phyloP scores from a whole-genome alignment of 2,797 vertebrate genomes.

The Rhinatrema bivittatum region DNA sequence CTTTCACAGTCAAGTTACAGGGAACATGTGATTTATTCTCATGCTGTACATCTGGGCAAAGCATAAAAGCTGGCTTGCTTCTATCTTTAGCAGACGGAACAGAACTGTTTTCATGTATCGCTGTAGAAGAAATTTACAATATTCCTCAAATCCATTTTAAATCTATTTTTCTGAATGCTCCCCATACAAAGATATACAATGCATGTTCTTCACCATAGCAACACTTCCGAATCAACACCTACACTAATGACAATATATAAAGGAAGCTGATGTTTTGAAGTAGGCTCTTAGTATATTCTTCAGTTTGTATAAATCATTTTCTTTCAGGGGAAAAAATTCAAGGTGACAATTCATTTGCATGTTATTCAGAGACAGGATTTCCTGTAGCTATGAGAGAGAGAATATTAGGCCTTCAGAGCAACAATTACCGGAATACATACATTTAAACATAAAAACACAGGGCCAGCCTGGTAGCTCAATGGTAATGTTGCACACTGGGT shows the following conservation, averaged over 20 bases:
- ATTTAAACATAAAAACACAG: neutral
- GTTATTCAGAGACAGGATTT: conserved; percentile 4
- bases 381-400: conserved; percentile 1
- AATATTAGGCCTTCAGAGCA: conserved; percentile 8
- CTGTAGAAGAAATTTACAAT: too few relatives aligned
- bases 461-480: too few relatives aligned
- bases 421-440: neutral
- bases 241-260: conserved; percentile 32
- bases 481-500: too few relatives aligned
- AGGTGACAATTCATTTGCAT: conserved; percentile 14
- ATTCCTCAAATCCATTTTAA: too few relatives aligned
- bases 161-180: too few relatives aligned
- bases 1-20: too few relatives aligned
- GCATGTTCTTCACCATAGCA: conserved; percentile 34
- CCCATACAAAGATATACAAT: conserved; percentile 22
- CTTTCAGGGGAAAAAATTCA: conserved; percentile 11
- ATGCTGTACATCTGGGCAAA: too few relatives aligned
- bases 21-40: too few relatives aligned
- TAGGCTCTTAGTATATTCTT: conserved; percentile 3
- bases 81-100: too few relatives aligned
- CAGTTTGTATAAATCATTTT: conserved; percentile 4
- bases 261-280: conserved; percentile 17
- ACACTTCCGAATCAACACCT: conserved; percentile 28
- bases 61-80: too few relatives aligned
- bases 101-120: too few relatives aligned